phyloP scores from a whole-genome alignment of 2,888 invertebrate genomes.

The Lasioglossum zephyrum region DNA sequence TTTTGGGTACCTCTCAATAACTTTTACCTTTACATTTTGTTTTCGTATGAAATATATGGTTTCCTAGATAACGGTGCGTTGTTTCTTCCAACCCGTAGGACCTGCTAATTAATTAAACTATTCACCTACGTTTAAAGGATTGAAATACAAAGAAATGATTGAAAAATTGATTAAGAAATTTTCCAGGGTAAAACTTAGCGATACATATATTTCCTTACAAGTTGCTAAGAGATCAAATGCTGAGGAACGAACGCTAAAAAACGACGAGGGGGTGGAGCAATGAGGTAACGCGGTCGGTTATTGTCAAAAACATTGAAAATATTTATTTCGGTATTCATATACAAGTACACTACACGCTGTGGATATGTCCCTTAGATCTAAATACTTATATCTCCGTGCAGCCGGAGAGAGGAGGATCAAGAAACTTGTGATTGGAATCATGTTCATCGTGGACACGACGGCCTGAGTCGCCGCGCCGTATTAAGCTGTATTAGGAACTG shows the following conservation, averaged over 20 bases:
- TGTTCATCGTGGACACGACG: constrained; percentile 59
- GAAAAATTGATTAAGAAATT: no score
- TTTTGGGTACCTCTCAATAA: constrained; percentile 8
- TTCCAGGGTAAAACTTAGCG: no score
- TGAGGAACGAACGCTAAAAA: neutral
- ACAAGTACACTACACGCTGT: constrained; percentile 78
- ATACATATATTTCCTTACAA: no score
- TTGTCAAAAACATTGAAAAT: constrained; percentile 80
- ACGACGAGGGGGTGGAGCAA: neutral
- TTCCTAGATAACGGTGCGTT: constrained; percentile 35
- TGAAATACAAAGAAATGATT: no score
- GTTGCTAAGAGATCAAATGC: neutral
- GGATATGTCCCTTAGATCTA: constrained; percentile 77
- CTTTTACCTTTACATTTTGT: constrained; percentile 26
- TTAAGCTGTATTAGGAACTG: constrained; percentile 73
- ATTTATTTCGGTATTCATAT: constrained; percentile 78
- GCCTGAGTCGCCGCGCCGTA: constrained; percentile 64
- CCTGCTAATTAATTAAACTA: neutral
- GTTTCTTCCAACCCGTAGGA: neutral
- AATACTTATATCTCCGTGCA: constrained; percentile 75
- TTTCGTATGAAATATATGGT: constrained; percentile 57
- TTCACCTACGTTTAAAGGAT: neutral
- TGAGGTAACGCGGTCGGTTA: constrained; percentile 17
- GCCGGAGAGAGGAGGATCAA: constrained; percentile 72
- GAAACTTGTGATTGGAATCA: constrained; percentile 67